Evolutionary conservation across 2,888 invertebrate genomes (phyloP), one percentile per base, ranked within the genome.

Genomic region (Chalcosyrphus nemorum): DNA sequence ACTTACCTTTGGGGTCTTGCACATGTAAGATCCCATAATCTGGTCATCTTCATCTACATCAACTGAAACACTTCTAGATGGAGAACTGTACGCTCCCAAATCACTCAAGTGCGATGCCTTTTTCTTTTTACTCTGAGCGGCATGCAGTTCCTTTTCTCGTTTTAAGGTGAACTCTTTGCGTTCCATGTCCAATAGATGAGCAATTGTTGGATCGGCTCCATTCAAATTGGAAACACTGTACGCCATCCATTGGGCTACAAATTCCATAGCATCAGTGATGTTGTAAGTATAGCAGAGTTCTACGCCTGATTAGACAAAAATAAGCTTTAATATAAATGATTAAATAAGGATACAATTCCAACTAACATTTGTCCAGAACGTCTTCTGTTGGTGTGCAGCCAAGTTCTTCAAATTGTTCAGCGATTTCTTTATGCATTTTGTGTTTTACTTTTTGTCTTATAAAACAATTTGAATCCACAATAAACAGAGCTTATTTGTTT

Each of bases 201-300:
- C 93, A 29, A 94, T 85, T 61, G 93, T 94, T 21, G 95, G 94
- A 32, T 93, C 92, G 0, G 93, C 93, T 35, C 94, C 94, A 86
- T 93, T 92, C 86, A 94, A 91, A 89, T 94, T 92, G 32, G 95
- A 94, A 71, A 95, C 92, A 87, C 94, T 94, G 90, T 94, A 96
- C 17, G 96, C 96, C 92, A 95, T 93, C 96, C 96, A 97, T 92
- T 94, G 93, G 89, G 95, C 95, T 63, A 94, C 95, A 87, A 96
- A 94, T 88, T 94, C 94, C 89, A 94, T 95, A 41, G 95, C 94
- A 87, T 93, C 94, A 86, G 93, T 93, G 59, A 95, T 91, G 87
- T 93, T 92, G 89, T 95, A 94, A 65, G 92, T 92, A 86, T 92
- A 90, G 89, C 95, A 95, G 86, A 96, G 91, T 90, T 94, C 94